Evolutionary conservation across 2,113 vertebrate species (phyloP).

Genomic region (Nerophis ophidion): DNA sequence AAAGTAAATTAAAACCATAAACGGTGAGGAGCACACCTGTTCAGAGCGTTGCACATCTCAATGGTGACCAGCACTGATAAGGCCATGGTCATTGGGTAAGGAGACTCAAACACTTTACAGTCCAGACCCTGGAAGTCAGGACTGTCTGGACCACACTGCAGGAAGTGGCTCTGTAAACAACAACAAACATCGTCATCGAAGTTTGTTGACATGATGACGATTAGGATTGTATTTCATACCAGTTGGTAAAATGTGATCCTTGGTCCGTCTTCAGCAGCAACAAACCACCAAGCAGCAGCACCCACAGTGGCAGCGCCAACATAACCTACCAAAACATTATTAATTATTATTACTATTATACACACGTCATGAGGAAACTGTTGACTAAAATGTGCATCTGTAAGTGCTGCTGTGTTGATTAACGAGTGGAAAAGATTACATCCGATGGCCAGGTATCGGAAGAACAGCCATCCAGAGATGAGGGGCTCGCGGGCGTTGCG

Average conservation of each 20-base stretch:
- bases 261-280: constrained; percentile 94
- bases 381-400: too few relatives aligned
- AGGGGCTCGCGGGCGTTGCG: constrained; percentile 95
- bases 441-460: constrained; percentile 95
- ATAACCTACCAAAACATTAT: constrained; percentile 67
- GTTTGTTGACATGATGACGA: neutral
- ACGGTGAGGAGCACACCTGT: constrained; percentile 77
- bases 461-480: constrained; percentile 98
- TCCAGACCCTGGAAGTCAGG: constrained; percentile 81
- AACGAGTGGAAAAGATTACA: constrained; percentile 67
- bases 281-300: constrained; percentile 98
- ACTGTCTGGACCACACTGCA: constrained; percentile 92
- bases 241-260: constrained; percentile 91
- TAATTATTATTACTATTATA: neutral
- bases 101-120: constrained; percentile 92
- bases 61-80: constrained; percentile 97
- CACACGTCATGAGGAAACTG: neutral
- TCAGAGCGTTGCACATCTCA: constrained; percentile 98
- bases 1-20: neutral
- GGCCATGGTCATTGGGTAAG: constrained; percentile 98
- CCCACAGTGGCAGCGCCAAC: constrained; percentile 95
- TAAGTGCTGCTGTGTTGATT: neutral
- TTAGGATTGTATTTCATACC: constrained; percentile 63
- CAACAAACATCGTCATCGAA: neutral
- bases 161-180: constrained; percentile 84